A percentile compares a stretch with the other conserved stretches of the same genome.
Evolutionary conservation across 2,113 vertebrate genomes (phyloP).

Genomic region (human (Homo sapiens)): DNA sequence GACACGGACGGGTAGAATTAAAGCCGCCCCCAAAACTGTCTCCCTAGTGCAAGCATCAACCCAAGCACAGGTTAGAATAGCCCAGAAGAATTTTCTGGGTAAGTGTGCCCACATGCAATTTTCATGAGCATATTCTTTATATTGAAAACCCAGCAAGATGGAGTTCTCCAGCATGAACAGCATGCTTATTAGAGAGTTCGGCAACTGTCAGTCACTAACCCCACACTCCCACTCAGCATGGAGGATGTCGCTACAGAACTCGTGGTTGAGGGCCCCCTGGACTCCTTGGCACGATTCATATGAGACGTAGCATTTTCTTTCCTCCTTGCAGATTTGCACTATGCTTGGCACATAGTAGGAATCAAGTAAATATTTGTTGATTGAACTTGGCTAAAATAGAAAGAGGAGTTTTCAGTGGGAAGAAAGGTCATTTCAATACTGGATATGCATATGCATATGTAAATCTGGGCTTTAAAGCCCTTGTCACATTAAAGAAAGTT

Average conservation of each 20-base stretch:
- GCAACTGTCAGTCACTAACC: background rate
- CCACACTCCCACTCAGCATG: accelerated
- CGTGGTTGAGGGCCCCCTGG: background rate
- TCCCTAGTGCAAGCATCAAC: background rate
- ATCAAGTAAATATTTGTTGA: background rate
- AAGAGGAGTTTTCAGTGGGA: background rate
- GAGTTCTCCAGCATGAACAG: background rate
- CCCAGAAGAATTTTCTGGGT: background rate
- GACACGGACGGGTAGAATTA: background rate
- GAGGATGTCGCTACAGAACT: background rate
- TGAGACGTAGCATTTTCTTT: background rate
- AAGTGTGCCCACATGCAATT: background rate
- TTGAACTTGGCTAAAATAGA: background rate
- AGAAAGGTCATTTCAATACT: background rate
- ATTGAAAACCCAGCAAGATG: background rate
- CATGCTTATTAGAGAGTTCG: background rate
- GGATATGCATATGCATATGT: background rate
- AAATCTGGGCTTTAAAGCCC: background rate
- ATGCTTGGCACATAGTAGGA: background rate
- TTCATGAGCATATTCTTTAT: background rate
- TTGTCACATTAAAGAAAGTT: background rate
- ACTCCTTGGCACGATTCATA: background rate
- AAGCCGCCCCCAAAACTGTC: background rate
- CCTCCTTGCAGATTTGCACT: background rate
- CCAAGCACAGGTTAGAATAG: background rate